Conservation (phyloP, 2,113 vertebrate species). For the Caranx ignobilis region DNA sequence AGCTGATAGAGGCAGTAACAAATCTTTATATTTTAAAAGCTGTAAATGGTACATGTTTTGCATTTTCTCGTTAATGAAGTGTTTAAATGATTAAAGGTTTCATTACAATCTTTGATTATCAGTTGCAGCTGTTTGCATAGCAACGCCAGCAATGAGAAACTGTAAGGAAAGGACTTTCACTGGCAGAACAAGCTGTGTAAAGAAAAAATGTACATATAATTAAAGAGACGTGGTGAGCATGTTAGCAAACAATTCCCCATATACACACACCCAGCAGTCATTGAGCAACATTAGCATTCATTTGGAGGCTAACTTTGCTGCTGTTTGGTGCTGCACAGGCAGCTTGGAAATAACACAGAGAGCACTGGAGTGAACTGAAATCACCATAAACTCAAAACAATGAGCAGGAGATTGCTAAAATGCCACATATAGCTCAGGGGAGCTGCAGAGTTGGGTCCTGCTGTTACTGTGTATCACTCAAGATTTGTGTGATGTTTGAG, state of each 20-base stretch:
- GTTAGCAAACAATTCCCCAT: background rate
- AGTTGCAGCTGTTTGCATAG: background rate
- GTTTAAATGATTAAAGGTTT: background rate
- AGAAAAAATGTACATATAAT: background rate
- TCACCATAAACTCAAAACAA: background rate
- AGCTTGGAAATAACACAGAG: background rate
- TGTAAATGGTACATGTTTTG: background rate
- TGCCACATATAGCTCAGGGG: background rate
- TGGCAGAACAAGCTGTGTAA: background rate
- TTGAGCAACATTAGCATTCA: background rate
- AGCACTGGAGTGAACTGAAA: background rate
- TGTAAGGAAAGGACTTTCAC: background rate
- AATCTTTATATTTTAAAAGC: background rate
- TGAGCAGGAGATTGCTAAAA: background rate
- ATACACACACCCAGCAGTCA: background rate
- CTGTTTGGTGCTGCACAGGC: too few species aligned
- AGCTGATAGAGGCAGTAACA: background rate
- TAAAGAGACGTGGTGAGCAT: background rate
- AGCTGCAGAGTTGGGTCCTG: background rate
- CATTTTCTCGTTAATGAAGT: background rate
- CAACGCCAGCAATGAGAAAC: background rate
- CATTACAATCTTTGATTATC: background rate
- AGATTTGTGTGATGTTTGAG: too few species aligned
- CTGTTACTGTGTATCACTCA: too few species aligned
- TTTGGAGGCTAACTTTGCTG: background rate